These are phyloP conservation scores for Gopherus flavomarginatus DNA, from an alignment of 2,113 vertebrate genomes.

Conservation along the genomic window DNA sequence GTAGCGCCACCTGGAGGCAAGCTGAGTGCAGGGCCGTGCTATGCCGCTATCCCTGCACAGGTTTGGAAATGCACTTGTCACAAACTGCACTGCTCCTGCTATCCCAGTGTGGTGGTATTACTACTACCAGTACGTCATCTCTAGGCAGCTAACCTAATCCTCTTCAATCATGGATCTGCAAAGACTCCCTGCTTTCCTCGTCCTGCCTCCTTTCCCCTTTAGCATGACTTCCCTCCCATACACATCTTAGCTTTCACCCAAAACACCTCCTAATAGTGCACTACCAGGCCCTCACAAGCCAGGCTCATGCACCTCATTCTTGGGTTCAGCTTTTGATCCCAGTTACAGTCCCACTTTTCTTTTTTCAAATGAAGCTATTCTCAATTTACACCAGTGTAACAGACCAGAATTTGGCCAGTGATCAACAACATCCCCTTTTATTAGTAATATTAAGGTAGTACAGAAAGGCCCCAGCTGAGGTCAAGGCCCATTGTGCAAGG, in stretches of 20 bases:
- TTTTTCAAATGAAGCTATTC: not conserved
- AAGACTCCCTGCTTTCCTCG: too few relatives aligned
- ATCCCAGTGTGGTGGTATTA: too few relatives aligned
- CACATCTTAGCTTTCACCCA: too few relatives aligned
- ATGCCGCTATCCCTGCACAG: not conserved
- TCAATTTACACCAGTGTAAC: not conserved
- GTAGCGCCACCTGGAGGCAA: not conserved
- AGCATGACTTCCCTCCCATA: too few relatives aligned
- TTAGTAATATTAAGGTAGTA: not conserved
- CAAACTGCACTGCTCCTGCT: not conserved
- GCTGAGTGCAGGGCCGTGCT: not conserved
- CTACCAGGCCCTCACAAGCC: too few relatives aligned
- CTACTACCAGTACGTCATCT: too few relatives aligned
- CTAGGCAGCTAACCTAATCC: too few relatives aligned
- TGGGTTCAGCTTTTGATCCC: not conserved
- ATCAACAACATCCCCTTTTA: not conserved
- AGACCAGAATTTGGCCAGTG: not conserved
- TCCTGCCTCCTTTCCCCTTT: too few relatives aligned
- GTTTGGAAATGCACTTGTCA: not conserved
- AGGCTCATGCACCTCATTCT: not conserved
- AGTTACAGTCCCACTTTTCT: not conserved
- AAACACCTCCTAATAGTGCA: too few relatives aligned
- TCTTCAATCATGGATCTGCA: too few relatives aligned
- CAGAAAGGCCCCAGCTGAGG: not conserved
- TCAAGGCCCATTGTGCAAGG: not conserved